Base-by-base conservation (phyloP, 2,113 vertebrate genomes). In the Clinocottus analis region DNA sequence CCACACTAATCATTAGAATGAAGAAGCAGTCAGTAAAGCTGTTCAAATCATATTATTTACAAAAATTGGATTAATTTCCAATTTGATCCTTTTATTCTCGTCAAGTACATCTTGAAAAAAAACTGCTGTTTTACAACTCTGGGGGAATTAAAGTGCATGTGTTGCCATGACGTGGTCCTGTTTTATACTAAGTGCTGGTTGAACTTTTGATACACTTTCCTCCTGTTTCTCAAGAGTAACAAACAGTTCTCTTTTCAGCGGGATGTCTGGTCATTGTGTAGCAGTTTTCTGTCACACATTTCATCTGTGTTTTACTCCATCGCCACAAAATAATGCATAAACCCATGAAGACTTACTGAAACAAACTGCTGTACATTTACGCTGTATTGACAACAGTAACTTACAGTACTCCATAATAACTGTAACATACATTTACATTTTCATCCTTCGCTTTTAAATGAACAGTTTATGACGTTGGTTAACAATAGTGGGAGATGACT, bases 141-240 rank as follows among this genome's bases (percentile, higher is more conserved):
- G 41, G 53, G 71, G 27, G 56, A 66, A 60, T 69, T 51, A 53
- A 27, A 75, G 62, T 51, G 41, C 59, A 64, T 35, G 37, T 56
- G 75, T 62, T 31, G 29, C 56, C 56, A 51, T 25, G 45, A 27
- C 59, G 14, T 47, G 16, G 29, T 56, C 27, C 33, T 62, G 45
- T 64, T 87, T 81, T 71, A 58, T 2, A 31, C 77, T 49, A 56
- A 63, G 68, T 73, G 80, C 53, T 73, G 47, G 69, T 76, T 84
- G 61, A 80, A 86, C 78, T 62, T 76, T 55, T 69, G 56, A 7
- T 74, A 47, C 19, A 39, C 65, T 84, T 39, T 12, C 33, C 43
- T 63, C 7, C 59, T 27, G 45, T 55, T 77, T 73, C 45, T 53
- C 29, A 9, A 5, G 66, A 69, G 33, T 77, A 19, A 71, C 6